phyloP scores from a whole-genome alignment of 2,797 vertebrate species.

The Caiman crocodilus region DNA sequence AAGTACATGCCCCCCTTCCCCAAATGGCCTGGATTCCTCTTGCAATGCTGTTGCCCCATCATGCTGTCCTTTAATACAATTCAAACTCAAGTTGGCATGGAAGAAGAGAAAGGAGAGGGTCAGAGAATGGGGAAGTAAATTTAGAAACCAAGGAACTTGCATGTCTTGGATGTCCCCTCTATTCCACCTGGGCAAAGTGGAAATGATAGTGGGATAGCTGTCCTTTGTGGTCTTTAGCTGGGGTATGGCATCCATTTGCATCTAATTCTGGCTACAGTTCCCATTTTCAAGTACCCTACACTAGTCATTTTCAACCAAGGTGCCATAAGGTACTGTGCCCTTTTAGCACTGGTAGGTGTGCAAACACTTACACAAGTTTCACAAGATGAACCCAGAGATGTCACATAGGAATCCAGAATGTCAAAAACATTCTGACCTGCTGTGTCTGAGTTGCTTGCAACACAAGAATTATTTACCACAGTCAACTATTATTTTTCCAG shows the following conservation, averaged over 20 bases:
- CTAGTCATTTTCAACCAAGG: neutral
- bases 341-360: no score
- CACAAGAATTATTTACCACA: no score
- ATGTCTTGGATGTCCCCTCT: neutral
- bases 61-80: neutral
- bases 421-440: no score
- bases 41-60: neutral
- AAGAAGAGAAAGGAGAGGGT: neutral
- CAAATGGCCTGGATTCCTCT: no score
- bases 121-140: neutral
- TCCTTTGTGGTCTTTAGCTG: fast-evolving
- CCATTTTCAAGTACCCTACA: neutral
- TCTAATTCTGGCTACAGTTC: fast-evolving
- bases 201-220: neutral
- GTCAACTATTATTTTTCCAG: no score
- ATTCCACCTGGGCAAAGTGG: neutral
- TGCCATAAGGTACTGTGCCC: no score
- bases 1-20: neutral
- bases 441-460: no score
- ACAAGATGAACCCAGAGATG: no score
- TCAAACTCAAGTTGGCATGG: neutral
- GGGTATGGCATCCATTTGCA: fast-evolving
- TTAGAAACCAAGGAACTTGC: no score
- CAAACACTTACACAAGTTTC: no score
- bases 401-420: no score